These are phyloP conservation scores for Drosophila meridiana DNA, from an alignment of 2,888 invertebrate species.

Conservation along the genomic window DNA sequence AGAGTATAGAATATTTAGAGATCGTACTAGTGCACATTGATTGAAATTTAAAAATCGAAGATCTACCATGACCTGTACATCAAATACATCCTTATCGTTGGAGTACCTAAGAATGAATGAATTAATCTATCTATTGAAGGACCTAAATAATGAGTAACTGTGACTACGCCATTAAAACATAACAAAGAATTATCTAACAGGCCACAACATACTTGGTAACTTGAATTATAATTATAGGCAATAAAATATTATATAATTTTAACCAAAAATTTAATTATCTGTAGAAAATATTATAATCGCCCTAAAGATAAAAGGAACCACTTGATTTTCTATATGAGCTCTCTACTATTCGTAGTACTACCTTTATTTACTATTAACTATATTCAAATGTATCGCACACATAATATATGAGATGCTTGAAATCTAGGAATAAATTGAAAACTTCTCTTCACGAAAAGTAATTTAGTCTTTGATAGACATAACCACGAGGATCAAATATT, in stretches of 20 bases:
- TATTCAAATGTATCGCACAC: too few species aligned
- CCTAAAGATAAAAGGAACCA: too few species aligned
- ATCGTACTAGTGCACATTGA: not conserved
- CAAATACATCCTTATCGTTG: not conserved
- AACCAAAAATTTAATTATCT: too few species aligned
- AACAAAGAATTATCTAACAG: not conserved
- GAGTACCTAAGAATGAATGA: not conserved
- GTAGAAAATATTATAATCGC: too few species aligned
- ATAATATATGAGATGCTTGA: too few species aligned
- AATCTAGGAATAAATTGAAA: too few species aligned
- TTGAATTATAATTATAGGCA: not conserved
- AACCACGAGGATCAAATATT: not conserved
- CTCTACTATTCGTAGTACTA: too few species aligned
- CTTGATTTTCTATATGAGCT: not conserved
- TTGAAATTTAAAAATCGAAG: not conserved
- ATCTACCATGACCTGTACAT: not conserved
- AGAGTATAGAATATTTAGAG: not conserved
- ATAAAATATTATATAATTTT: not conserved
- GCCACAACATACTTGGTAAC: not conserved
- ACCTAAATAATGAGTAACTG: not conserved
- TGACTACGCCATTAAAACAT: not conserved
- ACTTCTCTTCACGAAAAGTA: not conserved
- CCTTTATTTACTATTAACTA: too few species aligned
- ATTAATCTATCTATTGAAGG: not conserved
- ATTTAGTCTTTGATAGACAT: not conserved